Base-by-base conservation (phyloP, 1,140 invertebrate genomes). In the Micrasema minimum region DNA sequence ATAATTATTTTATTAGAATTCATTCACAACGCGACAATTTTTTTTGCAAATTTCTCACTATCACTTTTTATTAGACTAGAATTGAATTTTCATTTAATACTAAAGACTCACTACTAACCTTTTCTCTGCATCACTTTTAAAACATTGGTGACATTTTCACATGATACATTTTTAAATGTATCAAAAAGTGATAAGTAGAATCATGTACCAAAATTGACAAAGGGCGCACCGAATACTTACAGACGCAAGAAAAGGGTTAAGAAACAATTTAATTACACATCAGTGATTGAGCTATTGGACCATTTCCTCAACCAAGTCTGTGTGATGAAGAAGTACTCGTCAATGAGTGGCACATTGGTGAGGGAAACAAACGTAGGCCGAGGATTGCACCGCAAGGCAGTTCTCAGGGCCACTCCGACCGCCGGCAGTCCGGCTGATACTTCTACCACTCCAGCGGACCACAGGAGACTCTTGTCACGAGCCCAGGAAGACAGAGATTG, bases 371-470 rank as follows among this genome's bases (percentile, higher is more conserved):
- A 75, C 2, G 7, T 43, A 2, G 74, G 74, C 9, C 46, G 43
- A 1, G 70, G 66, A 1, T 26, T 11, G 59, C 59, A 67, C 2
- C 70, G 43, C 10, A 75, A 45, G 10, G 70, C 45, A 14, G 70
- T 72, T 22, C 67, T 69, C n/a, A 75, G 41, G 31, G 46, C 70
- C 5, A 70, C 62, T 48, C 62, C 68, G n/a, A 75, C 31, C 11
- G 66, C 66, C 22, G 65, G 55, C 45, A 67, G 18, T 14, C 70
- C 70, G 6, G 61, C 48, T 5, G 66, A 22, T 11, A 66, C 69
- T 59, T 75, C 73, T 11, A 66, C 55, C 12, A 72, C 26, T n/a
- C 74, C 70, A 1, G 74, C 55, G 12, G 74, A 75, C 74, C 74
- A 75, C 16, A 72, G 16, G 6, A 75, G 41, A n/a, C 45, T 37